Conservation (phyloP, 2,888 invertebrate genomes). For the Eupeodes latifasciatus region DNA sequence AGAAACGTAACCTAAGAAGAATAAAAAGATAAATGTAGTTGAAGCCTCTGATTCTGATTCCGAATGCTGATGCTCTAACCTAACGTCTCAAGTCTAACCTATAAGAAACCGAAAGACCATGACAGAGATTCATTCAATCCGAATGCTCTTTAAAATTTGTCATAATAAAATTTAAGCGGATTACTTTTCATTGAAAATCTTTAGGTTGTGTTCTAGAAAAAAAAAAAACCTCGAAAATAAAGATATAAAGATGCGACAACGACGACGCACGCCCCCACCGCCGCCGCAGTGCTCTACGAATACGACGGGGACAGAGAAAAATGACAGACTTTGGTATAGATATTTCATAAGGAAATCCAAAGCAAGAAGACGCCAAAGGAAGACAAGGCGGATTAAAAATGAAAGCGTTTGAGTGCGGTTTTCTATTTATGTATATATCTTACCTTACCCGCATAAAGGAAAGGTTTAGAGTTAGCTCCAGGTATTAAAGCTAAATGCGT, state of each 20-base stretch:
- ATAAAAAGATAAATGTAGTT: constrained; percentile 58
- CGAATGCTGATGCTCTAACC: too few species aligned
- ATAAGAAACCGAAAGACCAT: constrained; percentile 71
- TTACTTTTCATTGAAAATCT: constrained; percentile 63
- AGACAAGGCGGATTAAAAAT: constrained; percentile 60
- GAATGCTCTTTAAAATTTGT: constrained; percentile 71
- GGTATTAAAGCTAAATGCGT: background rate
- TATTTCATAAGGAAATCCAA: background rate
- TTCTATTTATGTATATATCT: background rate
- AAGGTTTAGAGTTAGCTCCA: too few species aligned
- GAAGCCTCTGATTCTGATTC: constrained; percentile 35
- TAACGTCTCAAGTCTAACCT: constrained; percentile 21
- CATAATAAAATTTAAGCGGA: constrained; percentile 76
- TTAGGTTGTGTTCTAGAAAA: constrained; percentile 24
- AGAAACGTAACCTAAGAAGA: background rate
- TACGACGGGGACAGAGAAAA: background rate
- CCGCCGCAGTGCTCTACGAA: background rate
- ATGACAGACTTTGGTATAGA: background rate
- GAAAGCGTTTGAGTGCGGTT: constrained; percentile 65
- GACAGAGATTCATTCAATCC: constrained; percentile 66
- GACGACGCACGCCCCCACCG: background rate
- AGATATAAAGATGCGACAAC: background rate
- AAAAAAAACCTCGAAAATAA: background rate
- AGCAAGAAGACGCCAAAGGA: constrained; percentile 8
- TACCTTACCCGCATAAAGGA: too few species aligned